A percentile compares a stretch with the other conserved stretches of the same genome.
phyloP scores from a whole-genome alignment of 1,140 invertebrate genomes.

The Drosophila equinoxialis region DNA sequence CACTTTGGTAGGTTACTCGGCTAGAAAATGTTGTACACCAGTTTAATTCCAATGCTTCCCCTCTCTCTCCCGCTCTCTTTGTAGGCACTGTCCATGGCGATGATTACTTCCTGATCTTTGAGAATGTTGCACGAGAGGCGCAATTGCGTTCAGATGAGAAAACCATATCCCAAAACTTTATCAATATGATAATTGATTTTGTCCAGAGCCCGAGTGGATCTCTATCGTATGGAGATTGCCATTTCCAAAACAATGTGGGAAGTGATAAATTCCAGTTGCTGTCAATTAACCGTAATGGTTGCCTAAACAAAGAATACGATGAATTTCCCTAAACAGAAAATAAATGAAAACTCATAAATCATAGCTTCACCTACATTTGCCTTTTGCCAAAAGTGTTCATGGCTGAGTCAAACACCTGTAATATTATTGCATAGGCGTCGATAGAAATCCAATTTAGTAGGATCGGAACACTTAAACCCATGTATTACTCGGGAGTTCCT shows the following conservation, averaged over 20 bases:
- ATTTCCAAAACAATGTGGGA: slow-evolving; percentile 35
- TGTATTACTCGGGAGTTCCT: too few relatives aligned
- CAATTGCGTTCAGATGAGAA: slow-evolving; percentile 41
- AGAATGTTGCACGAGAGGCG: neutral
- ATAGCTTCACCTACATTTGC: too few relatives aligned
- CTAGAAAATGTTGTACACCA: neutral
- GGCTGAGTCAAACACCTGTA: too few relatives aligned
- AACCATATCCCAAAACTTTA: slow-evolving; percentile 44
- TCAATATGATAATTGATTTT: slow-evolving; percentile 58
- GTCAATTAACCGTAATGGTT: slow-evolving; percentile 19
- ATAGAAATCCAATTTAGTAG: too few relatives aligned
- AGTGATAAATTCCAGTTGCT: slow-evolving; percentile 25
- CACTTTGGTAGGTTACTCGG: slow-evolving; percentile 44
- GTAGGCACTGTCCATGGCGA: slow-evolving; percentile 66
- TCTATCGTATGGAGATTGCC: slow-evolving; percentile 27
- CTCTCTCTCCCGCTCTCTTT: too few relatives aligned
- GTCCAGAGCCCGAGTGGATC: slow-evolving; percentile 1
- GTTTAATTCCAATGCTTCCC: neutral
- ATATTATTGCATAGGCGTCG: too few relatives aligned
- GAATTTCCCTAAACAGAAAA: slow-evolving; percentile 24
- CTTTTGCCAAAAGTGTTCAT: too few relatives aligned
- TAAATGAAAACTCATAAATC: slow-evolving; percentile 17
- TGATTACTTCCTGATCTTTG: slow-evolving; percentile 60
- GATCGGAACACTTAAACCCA: too few relatives aligned
- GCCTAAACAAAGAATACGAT: slow-evolving; percentile 26